phyloP scores from a whole-genome alignment of 2,888 invertebrate species.

The Trisateles emortualis region DNA sequence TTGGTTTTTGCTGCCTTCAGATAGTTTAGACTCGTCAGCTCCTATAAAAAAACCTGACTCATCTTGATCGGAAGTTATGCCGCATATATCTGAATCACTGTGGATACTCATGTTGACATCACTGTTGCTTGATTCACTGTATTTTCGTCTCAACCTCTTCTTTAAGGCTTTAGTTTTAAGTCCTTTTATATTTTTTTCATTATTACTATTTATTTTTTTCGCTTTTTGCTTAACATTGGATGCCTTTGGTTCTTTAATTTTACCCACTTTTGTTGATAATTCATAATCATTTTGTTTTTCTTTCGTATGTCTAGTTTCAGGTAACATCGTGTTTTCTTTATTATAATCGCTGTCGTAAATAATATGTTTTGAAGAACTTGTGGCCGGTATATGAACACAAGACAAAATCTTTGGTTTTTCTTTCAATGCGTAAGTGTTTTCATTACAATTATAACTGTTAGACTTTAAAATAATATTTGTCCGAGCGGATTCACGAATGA shows the following conservation, averaged over 20 bases:
- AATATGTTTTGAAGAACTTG: neutral
- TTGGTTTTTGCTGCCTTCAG: neutral
- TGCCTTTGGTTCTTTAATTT: neutral
- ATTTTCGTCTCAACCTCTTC: slow-evolving; percentile 2
- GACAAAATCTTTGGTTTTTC: neutral
- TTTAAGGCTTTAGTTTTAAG: neutral
- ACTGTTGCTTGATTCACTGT: slow-evolving; percentile 10
- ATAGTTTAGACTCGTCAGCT: neutral
- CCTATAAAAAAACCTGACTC: neutral
- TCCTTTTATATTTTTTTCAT: no score
- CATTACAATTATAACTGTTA: slow-evolving; percentile 2
- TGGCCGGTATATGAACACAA: slow-evolving; percentile 2
- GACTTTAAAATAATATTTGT: slow-evolving; percentile 2
- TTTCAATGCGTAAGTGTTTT: neutral
- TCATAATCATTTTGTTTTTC: slow-evolving; percentile 1
- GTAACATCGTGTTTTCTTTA: no score
- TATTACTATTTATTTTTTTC: no score
- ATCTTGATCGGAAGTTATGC: slow-evolving; percentile 2
- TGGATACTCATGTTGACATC: slow-evolving; percentile 9
- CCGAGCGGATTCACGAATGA: slow-evolving; percentile 2
- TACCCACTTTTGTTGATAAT: slow-evolving; percentile 3
- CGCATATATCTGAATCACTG: slow-evolving; percentile 9
- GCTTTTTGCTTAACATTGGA: no score
- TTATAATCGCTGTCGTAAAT: no score
- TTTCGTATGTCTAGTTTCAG: neutral